phyloP scores from a whole-genome alignment of 2,797 vertebrate species.

The Manis pentadactyla region DNA sequence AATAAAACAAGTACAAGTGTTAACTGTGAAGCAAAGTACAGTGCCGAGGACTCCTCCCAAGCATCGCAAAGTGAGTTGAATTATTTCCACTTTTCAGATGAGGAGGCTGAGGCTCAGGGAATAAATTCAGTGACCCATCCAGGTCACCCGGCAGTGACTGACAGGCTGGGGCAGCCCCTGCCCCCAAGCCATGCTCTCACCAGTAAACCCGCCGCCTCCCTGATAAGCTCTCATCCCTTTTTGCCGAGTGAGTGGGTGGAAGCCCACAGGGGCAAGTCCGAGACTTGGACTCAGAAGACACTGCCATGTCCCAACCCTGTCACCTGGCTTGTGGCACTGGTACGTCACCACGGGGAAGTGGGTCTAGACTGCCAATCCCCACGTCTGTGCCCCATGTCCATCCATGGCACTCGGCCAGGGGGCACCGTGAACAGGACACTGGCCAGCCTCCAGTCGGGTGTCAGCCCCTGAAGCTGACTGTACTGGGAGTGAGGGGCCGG shows the following conservation, averaged over 20 bases:
- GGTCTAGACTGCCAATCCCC: background rate
- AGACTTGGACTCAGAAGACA: background rate
- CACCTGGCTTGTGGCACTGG: background rate
- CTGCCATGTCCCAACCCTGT: background rate
- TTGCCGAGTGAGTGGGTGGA: too few relatives aligned
- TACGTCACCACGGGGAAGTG: background rate
- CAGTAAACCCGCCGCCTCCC: background rate
- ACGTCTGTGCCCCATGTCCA: background rate
- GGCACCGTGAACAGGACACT: background rate
- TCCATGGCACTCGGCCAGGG: background rate
- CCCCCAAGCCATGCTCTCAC: background rate
- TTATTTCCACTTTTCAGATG: background rate
- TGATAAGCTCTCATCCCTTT: background rate
- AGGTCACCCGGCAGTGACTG: background rate
- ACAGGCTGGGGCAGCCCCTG: background rate
- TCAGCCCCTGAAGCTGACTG: background rate
- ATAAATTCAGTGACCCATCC: background rate
- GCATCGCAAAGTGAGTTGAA: background rate
- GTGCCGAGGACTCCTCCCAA: background rate
- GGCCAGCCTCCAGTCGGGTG: background rate
- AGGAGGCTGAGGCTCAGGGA: background rate
- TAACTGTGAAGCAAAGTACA: background rate
- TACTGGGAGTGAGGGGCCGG: background rate
- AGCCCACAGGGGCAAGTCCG: background rate
- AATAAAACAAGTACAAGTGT: background rate